phyloP scores from a whole-genome alignment of 2,888 invertebrate species.

The Chrysina gloriosa region DNA sequence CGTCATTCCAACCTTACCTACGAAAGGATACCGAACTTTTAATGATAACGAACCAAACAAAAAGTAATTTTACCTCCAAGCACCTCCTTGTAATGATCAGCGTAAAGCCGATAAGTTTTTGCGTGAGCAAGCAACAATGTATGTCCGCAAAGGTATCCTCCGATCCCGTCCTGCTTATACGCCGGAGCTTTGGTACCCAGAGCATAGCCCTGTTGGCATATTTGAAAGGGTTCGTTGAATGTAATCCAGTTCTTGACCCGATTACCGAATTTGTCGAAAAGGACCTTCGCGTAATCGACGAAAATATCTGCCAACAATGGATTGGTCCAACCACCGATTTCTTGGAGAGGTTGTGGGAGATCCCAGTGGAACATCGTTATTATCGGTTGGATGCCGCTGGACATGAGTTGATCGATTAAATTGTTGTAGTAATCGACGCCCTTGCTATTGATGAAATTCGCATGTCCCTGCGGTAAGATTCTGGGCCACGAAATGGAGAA shows the following conservation, averaged over 20 bases:
- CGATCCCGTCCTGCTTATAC: slow-evolving; percentile 65
- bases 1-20: slow-evolving; percentile 70
- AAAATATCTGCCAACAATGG: slow-evolving; percentile 68
- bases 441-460: slow-evolving; percentile 68
- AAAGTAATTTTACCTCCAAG: too few relatives aligned
- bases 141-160: slow-evolving; percentile 73
- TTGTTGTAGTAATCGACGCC: slow-evolving; percentile 74
- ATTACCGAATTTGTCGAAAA: slow-evolving; percentile 55
- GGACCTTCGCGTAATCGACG: slow-evolving; percentile 68
- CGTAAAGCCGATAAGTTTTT: slow-evolving; percentile 72
- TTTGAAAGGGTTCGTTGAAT: slow-evolving; percentile 66
- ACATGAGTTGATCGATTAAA: slow-evolving; percentile 68
- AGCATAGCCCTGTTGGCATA: slow-evolving; percentile 56
- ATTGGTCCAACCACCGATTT: slow-evolving; percentile 65
- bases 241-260: slow-evolving; percentile 66
- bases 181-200: slow-evolving; percentile 56
- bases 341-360: slow-evolving; percentile 66
- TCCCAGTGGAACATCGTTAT: slow-evolving; percentile 70
- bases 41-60: too few relatives aligned
- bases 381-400: slow-evolving; percentile 68
- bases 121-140: slow-evolving; percentile 75
- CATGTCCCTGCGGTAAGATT: slow-evolving; percentile 71
- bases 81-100: slow-evolving; percentile 69
- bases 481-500: slow-evolving; percentile 77
- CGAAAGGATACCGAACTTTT: slow-evolving; percentile 41